Evolutionary conservation across 2,888 invertebrate genomes (phyloP), one percentile per base, ranked within the genome.

Genomic region (Leptinotarsa rubiginosa): DNA sequence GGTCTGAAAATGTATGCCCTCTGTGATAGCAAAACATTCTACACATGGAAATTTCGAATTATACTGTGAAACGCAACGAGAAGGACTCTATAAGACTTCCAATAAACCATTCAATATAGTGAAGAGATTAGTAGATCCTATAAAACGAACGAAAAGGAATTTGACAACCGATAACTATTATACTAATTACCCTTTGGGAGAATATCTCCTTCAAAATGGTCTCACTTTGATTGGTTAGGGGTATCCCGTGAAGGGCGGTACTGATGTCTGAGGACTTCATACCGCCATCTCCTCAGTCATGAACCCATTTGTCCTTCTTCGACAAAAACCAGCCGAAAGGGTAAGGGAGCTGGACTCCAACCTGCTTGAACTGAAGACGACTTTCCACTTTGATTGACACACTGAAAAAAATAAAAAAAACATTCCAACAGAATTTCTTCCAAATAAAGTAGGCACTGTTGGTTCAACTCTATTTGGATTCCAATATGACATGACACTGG

Each of bases 341-440:
- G n/a, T n/a, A n/a, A n/a, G n/a, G n/a, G n/a, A n/a, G n/a, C n/a
- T n/a, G n/a, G n/a, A n/a, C n/a, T n/a, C n/a, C n/a, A n/a, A n/a
- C n/a, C n/a, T n/a, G n/a, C n/a, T n/a, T n/a, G n/a, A n/a, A n/a
- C n/a, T n/a, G n/a, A n/a, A n/a, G n/a, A n/a, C n/a, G n/a, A n/a
- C n/a, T n/a, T n/a, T n/a, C n/a, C 52, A 80, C 77, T 15, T 77
- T 73, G 54, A 47, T 77, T 54, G 76, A 79, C 64, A 69, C 75
- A 18, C 56, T 77, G 72, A 73, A 72, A 18, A 73, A 47, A 73
- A 49, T 56, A 69, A 73, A 65, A 69, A 13, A 47, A 77, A 83
- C 75, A 81, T 84, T 69, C 84, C 81, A 47, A 20, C 70, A 20
- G 79, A 81, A 75, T 83, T 84, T 71, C 65, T 78, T 18, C 78